phyloP scores from a whole-genome alignment of 2,888 invertebrate genomes.

The Dascillus cervinus region DNA sequence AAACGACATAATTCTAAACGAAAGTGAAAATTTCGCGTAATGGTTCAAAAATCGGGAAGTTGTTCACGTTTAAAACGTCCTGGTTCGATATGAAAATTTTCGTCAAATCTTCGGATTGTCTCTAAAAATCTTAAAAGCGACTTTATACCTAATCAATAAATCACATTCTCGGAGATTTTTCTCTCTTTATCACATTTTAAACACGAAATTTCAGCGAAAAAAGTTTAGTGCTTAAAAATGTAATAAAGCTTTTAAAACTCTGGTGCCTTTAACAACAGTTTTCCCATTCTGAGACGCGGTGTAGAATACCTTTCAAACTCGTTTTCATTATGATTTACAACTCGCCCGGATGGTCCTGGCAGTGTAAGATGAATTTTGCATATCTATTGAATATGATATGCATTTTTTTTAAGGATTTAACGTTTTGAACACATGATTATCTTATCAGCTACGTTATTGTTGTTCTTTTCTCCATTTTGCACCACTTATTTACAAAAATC shows the following conservation, averaged over 20 bases:
- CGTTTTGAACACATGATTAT: slow-evolving; percentile 10
- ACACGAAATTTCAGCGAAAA: slow-evolving; percentile 1
- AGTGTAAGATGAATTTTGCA: slow-evolving; percentile 16
- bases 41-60: too few relatives aligned
- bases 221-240: slow-evolving; percentile 5
- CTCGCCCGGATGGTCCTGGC: slow-evolving; percentile 11
- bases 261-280: too few relatives aligned
- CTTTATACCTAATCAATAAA: too few relatives aligned
- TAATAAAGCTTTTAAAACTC: slow-evolving; percentile 4
- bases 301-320: too few relatives aligned
- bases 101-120: slow-evolving; percentile 9
- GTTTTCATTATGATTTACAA: not conserved
- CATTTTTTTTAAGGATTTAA: slow-evolving; percentile 3
- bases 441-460: slow-evolving; percentile 8
- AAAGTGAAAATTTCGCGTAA: too few relatives aligned
- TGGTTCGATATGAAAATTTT: slow-evolving; percentile 10
- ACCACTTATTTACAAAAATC: too few relatives aligned
- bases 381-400: slow-evolving; percentile 13
- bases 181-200: slow-evolving; percentile 1
- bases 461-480: slow-evolving; percentile 1
- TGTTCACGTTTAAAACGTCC: not conserved
- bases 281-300: too few relatives aligned
- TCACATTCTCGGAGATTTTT: too few relatives aligned
- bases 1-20: too few relatives aligned
- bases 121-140: not conserved